phyloP scores from a whole-genome alignment of 2,797 vertebrate genomes.

The Podarcis siculus region DNA sequence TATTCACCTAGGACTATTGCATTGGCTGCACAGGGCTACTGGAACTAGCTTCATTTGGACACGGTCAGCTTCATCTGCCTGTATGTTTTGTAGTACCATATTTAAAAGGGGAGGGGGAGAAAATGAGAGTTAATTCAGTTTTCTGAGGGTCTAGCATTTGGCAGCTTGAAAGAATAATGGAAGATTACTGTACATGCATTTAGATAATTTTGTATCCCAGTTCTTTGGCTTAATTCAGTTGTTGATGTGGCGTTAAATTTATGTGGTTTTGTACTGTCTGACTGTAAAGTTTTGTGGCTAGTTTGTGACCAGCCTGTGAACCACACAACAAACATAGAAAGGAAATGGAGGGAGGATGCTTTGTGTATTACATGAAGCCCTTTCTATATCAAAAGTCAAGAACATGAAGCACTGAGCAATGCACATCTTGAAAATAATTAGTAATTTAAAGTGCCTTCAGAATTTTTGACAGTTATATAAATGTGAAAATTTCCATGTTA shows the following conservation, averaged over 20 bases:
- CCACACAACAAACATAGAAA: background rate
- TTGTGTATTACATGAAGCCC: background rate
- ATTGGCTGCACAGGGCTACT: background rate
- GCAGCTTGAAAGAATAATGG: background rate
- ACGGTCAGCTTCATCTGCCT: background rate
- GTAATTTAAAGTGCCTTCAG: background rate
- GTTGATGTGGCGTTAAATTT: background rate
- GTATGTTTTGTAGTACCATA: background rate
- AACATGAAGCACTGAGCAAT: background rate
- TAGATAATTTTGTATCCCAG: background rate
- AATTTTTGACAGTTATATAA: background rate
- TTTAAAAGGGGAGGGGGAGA: too few relatives aligned
- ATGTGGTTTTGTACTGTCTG: background rate
- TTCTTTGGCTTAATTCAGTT: background rate
- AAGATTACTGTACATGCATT: background rate
- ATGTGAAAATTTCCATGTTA: background rate
- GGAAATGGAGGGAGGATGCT: background rate
- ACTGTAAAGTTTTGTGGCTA: background rate
- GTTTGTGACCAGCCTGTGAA: background rate
- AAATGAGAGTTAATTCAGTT: background rate
- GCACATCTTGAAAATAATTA: background rate
- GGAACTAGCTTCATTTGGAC: background rate
- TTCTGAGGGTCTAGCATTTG: background rate
- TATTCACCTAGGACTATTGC: too few relatives aligned
- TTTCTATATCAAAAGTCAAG: background rate